Conservation (phyloP, 2,888 invertebrate genomes). For the Agrenia bidenticulata region DNA sequence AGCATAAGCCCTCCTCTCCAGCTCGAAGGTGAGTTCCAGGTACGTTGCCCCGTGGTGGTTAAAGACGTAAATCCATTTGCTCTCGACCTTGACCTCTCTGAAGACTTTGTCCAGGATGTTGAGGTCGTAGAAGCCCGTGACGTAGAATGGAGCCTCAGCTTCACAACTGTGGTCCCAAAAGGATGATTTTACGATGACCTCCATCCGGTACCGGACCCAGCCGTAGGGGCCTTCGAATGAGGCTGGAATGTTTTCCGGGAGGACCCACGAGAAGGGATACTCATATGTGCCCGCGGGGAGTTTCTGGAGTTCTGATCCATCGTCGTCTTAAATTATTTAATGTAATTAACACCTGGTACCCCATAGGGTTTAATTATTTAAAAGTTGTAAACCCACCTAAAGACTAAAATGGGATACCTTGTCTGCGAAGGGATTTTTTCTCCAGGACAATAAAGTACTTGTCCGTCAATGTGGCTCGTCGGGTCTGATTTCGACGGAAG, state of each 20-base stretch:
- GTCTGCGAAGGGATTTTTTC: background rate
- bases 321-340: no score
- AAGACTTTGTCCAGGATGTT: background rate
- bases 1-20: conserved; percentile 14
- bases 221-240: conserved; percentile 19
- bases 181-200: conserved; percentile 4
- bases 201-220: conserved; percentile 9
- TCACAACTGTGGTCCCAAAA: conserved; percentile 19
- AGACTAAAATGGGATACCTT: background rate
- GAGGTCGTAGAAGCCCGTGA: conserved; percentile 4
- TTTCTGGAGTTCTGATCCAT: background rate
- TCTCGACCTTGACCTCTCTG: conserved; percentile 6
- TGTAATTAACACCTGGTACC: no score
- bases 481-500: background rate
- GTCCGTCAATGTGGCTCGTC: background rate
- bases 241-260: conserved; percentile 14
- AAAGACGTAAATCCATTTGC: conserved; percentile 6
- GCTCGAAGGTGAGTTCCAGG: conserved; percentile 14
- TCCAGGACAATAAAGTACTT: background rate
- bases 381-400: background rate
- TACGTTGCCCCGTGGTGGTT: conserved; percentile 4
- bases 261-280: conserved; percentile 5
- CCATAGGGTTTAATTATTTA: background rate
- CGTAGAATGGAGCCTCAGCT: conserved; percentile 2
- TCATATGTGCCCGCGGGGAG: conserved; percentile 8